phyloP scores from a whole-genome alignment of 2,113 vertebrate genomes.

The Steatornis caripensis region DNA sequence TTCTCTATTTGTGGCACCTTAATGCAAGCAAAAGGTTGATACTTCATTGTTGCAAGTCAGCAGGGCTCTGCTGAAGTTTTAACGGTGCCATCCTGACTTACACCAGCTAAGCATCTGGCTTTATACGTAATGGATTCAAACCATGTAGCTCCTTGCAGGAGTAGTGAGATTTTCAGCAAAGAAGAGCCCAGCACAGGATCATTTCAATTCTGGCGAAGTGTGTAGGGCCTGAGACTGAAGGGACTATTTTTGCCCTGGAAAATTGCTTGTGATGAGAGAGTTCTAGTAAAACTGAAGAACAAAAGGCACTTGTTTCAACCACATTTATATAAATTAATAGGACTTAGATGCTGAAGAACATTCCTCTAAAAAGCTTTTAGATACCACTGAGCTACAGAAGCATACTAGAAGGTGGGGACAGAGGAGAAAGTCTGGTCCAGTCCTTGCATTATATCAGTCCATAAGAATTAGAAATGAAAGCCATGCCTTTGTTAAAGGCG shows the following conservation, averaged over 20 bases:
- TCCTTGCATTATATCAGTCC: not conserved
- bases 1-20: not conserved
- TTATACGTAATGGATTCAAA: not conserved
- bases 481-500: not conserved
- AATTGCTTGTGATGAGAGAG: not conserved
- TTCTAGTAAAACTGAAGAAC: not conserved
- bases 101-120: not conserved
- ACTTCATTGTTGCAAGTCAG: not conserved
- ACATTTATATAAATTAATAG: not conserved
- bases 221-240: not conserved
- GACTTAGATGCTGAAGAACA: not conserved
- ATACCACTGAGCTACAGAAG: not conserved
- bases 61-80: not conserved
- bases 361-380: not conserved
- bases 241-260: not conserved
- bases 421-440: not conserved
- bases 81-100: not conserved
- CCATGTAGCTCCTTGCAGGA: not conserved
- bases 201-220: not conserved
- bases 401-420: not conserved
- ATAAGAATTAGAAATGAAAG: slow-evolving; percentile 13
- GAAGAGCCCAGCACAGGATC: not conserved
- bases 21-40: not conserved
- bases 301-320: not conserved
- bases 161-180: not conserved